Evolutionary conservation across 2,797 vertebrate genomes (phyloP).

Genomic region (Pteropus rufus): DNA sequence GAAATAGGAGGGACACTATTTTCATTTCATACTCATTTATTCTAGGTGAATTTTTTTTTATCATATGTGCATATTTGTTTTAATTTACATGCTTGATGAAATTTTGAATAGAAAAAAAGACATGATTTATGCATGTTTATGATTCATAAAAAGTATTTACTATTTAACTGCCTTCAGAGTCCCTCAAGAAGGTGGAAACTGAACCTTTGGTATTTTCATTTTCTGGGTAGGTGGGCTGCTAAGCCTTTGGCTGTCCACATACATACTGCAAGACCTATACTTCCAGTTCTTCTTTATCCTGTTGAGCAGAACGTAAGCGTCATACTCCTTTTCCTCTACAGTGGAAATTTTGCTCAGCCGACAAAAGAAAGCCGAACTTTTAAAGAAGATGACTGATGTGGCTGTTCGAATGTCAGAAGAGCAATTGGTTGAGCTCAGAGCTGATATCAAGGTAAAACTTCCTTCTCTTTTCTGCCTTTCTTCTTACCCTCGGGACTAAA

Average conservation of each 20-base stretch:
- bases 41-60: slow-evolving; percentile 26
- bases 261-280: neutral
- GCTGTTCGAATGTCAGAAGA: slow-evolving; percentile 95
- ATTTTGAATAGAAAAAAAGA: slow-evolving; percentile 40
- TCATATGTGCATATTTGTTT: neutral
- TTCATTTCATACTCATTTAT: slow-evolving; percentile 1
- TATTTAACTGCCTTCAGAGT: slow-evolving; percentile 27
- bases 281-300: slow-evolving; percentile 29
- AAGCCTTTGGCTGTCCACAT: neutral
- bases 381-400: slow-evolving; percentile 91
- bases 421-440: slow-evolving; percentile 93
- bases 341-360: slow-evolving; percentile 91
- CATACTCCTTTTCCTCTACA: slow-evolving; percentile 76
- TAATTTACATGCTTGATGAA: slow-evolving; percentile 26
- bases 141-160: slow-evolving; percentile 42
- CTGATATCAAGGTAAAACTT: slow-evolving; percentile 93
- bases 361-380: slow-evolving; percentile 93
- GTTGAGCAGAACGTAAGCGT: neutral
- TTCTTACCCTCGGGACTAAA: neutral
- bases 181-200: neutral
- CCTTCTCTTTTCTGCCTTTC: neutral
- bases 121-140: slow-evolving; percentile 37
- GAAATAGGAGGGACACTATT: neutral
- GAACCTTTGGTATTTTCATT: slow-evolving; percentile 31
- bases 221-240: neutral